Evolutionary conservation across 2,797 vertebrate genomes (phyloP).

Genomic region (Danio jaintianensis): DNA sequence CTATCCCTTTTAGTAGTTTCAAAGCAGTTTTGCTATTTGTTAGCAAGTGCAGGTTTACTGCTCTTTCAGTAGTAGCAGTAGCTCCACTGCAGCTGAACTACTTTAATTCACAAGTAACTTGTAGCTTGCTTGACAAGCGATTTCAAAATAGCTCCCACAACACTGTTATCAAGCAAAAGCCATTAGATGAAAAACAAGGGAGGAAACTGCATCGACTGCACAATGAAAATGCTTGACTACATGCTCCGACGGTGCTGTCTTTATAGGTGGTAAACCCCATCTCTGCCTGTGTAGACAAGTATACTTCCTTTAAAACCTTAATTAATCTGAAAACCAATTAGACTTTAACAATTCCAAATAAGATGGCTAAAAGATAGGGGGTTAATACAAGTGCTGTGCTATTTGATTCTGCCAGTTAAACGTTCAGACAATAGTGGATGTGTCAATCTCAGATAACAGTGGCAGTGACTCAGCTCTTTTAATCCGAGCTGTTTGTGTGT

Average conservation of each 20-base stretch:
- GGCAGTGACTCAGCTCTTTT: constrained; percentile 21
- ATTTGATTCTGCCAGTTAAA: constrained; percentile 43
- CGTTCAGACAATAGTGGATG: constrained; percentile 44
- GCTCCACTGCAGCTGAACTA: background rate
- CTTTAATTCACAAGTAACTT: constrained; percentile 12
- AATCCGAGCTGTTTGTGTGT: constrained; percentile 16
- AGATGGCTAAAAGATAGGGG: constrained; percentile 70
- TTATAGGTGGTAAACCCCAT: constrained; percentile 34
- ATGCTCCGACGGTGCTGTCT: constrained; percentile 59
- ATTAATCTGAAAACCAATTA: constrained; percentile 79
- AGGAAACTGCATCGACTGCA: constrained; percentile 45
- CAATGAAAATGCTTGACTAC: constrained; percentile 55
- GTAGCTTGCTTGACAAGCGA: background rate
- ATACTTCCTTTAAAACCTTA: constrained; percentile 72
- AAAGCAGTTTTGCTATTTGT: background rate
- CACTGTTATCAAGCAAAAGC: constrained; percentile 53
- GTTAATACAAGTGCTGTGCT: constrained; percentile 56
- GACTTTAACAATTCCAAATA: constrained; percentile 75
- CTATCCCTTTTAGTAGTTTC: background rate
- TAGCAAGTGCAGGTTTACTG: background rate
- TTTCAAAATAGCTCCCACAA: constrained; percentile 40
- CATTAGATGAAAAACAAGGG: constrained; percentile 48
- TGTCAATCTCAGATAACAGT: constrained; percentile 40
- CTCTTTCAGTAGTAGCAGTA: background rate
- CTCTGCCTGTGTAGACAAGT: constrained; percentile 53